Conservation (phyloP, 37 sponge, comb jelly and placozoan genomes). For the Halichondria panicea region DNA sequence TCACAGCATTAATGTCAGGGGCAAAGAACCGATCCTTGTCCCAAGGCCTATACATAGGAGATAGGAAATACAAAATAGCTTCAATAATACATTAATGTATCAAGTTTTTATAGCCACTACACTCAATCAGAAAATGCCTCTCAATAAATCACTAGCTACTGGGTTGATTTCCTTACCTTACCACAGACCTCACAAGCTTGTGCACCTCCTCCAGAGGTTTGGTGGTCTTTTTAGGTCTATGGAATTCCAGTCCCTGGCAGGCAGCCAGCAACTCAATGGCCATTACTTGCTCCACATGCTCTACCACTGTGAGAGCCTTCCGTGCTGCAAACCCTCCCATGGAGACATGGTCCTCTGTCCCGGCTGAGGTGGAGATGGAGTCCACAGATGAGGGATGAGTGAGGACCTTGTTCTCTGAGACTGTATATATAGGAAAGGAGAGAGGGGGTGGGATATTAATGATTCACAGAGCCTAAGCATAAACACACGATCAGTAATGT, state of each 20-base stretch:
- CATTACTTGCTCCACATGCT: slow-evolving; percentile 89
- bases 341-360: slow-evolving; percentile 98
- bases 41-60: slow-evolving; percentile 47
- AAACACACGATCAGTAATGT: too few species aligned
- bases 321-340: slow-evolving; percentile 98
- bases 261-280: slow-evolving; percentile 97
- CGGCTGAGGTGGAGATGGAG: slow-evolving; percentile 93
- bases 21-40: slow-evolving; percentile 78
- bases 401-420: slow-evolving; percentile 97
- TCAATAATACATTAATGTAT: neutral
- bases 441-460: neutral
- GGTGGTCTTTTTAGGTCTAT: slow-evolving; percentile 85
- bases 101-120: neutral
- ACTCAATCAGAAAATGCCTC: neutral
- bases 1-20: slow-evolving; percentile 78
- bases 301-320: slow-evolving; percentile 92
- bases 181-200: slow-evolving; percentile 68
- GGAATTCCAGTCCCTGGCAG: slow-evolving; percentile 95
- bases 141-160: neutral
- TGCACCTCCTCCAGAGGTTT: slow-evolving; percentile 90
- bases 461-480: too few species aligned
- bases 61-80: neutral
- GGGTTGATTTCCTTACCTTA: slow-evolving; percentile 31
- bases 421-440: slow-evolving; percentile 12
- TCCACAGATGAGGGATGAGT: slow-evolving; percentile 99